Evolutionary conservation across 92 coral and sea anemone genomes (phyloP), one percentile per base, ranked within the genome.

Genomic region (Epizoanthus illoricatus): DNA sequence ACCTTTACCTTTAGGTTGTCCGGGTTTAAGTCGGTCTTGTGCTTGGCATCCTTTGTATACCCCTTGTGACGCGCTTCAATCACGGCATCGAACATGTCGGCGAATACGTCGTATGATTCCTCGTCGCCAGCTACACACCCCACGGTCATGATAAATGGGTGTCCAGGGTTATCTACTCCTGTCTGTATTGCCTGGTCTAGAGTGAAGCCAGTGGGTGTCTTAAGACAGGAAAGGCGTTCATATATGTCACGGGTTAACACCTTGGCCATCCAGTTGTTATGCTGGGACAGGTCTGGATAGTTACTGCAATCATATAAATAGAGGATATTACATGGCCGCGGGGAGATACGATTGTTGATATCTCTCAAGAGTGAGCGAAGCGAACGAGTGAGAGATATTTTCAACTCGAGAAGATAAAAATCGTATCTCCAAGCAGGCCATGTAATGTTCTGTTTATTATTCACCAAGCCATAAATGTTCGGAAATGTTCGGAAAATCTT

Each of bases 121-220:
- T 94, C 98, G 24, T 94, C 98, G 16, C 98, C 98, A 2, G 98
- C 98, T 4, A 94, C 98, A 75, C 98, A 94, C 6, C 98, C 98
- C 24, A 94, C 98, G 3, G 94, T 92, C 91, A 90, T 88, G 55
- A 94, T 92, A 63, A 84, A 94, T 23, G 98, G 98, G 63, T 94
- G 98, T 7, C 98, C 94, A 0, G 98, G 98, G 54, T 94, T 92
- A 54, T 94, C 98, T 56, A 94, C 97, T 0, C 98, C 98, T 36
- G 98, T 90, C 69, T 94, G 98, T 19, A 94, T 94, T 21, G 88
- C 94, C 17, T 90, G 86, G 76, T 94, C 97, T 12, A 94, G 80
- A 11, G 97, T 92, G 75, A 58, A 94, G 9, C 98, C 98, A 20
- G 91, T 76, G n/a, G 89, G 90, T 23, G 98, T 94, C 86, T 88